Conservation (phyloP, 2,113 vertebrate species). For the Caretta caretta region DNA sequence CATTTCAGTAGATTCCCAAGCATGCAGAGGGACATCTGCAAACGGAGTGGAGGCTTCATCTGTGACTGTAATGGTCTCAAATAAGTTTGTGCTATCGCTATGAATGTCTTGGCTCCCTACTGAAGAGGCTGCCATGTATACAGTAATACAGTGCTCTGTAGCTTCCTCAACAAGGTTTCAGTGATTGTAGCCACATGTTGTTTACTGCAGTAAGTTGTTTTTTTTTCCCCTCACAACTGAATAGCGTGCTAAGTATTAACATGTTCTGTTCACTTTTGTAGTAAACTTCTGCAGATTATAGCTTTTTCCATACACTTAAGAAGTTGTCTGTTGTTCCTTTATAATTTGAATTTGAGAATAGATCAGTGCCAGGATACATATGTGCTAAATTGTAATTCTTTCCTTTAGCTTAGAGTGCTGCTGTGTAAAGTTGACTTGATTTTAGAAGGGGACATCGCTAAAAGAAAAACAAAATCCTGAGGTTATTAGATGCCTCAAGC, state of each 20-base stretch:
- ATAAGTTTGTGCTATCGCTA: background rate
- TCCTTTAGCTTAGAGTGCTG: background rate
- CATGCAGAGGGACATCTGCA: background rate
- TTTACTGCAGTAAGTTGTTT: background rate
- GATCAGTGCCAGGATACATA: fast-evolving
- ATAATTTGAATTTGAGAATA: background rate
- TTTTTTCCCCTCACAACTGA: background rate
- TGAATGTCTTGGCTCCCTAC: background rate
- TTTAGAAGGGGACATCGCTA: background rate
- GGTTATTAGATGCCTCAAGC: background rate
- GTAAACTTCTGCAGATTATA: background rate
- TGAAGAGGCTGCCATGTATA: background rate
- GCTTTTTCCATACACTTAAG: background rate
- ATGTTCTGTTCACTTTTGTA: background rate
- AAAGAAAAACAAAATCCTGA: background rate
- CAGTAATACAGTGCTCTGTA: background rate
- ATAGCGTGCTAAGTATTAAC: background rate
- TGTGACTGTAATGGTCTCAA: background rate
- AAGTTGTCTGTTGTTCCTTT: background rate
- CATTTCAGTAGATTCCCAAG: background rate
- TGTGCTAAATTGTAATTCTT: fast-evolving
- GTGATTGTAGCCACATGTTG: background rate
- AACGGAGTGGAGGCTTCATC: background rate
- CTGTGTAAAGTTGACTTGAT: background rate
- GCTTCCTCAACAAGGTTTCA: background rate